phyloP scores from a whole-genome alignment of 2,797 vertebrate species.

The Vireo griseus region DNA sequence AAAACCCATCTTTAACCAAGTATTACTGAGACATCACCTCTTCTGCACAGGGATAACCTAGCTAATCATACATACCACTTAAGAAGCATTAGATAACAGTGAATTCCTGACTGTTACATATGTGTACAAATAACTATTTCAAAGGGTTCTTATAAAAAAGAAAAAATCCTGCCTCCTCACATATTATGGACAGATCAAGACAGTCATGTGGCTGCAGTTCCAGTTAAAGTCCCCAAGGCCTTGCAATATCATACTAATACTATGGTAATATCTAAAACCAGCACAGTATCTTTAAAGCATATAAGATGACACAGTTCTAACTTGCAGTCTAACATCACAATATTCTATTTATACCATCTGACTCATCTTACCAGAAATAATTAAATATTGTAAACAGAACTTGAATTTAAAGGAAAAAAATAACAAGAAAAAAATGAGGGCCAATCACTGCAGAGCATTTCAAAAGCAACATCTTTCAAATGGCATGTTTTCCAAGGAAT shows the following conservation, averaged over 20 bases:
- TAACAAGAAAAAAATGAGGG: neutral
- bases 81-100: neutral
- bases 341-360: slow-evolving; percentile 46
- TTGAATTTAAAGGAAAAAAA: neutral
- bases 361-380: slow-evolving; percentile 38
- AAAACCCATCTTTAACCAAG: neutral
- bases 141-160: neutral
- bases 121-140: neutral
- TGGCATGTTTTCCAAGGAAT: neutral
- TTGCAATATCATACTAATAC: neutral
- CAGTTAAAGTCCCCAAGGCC: neutral
- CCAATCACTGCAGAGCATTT: neutral
- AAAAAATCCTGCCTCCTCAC: neutral
- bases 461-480: neutral
- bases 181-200: neutral
- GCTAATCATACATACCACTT: neutral
- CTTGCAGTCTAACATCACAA: slow-evolving; percentile 41
- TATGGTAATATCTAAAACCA: neutral
- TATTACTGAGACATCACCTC: neutral
- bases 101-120: neutral
- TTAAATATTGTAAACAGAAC: slow-evolving; percentile 55
- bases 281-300: slow-evolving; percentile 10
- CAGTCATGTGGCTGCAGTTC: neutral
- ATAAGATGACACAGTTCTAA: slow-evolving; percentile 38
- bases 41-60: neutral